These are phyloP conservation scores for Lagopus muta DNA, from an alignment of 2,113 vertebrate genomes.

Conservation along the genomic window DNA sequence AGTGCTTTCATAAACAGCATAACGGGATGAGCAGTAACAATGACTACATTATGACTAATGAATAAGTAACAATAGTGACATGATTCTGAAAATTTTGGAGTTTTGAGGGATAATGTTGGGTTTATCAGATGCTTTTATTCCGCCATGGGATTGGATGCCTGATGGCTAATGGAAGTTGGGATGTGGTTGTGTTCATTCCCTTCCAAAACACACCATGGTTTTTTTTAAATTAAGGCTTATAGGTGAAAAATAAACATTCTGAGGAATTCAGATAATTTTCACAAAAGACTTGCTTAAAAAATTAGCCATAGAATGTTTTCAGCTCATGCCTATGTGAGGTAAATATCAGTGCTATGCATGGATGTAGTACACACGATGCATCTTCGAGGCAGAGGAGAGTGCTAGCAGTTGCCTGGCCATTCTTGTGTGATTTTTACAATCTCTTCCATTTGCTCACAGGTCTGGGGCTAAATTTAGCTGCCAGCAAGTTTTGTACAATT, in stretches of 20 bases:
- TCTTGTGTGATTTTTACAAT: not conserved
- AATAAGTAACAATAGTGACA: not conserved
- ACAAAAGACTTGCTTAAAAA: not conserved
- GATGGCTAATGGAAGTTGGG: not conserved
- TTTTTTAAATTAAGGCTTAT: not conserved
- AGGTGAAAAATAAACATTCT: not conserved
- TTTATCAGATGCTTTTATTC: not conserved
- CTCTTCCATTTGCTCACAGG: not conserved
- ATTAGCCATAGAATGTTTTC: fast-evolving
- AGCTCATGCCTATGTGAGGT: not conserved
- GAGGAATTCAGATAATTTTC: not conserved
- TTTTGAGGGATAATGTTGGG: not conserved
- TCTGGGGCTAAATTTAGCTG: not conserved
- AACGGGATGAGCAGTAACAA: not conserved
- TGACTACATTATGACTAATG: not conserved
- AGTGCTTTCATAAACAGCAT: fast-evolving
- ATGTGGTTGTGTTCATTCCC: not conserved
- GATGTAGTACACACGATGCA: fast-evolving
- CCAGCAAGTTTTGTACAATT: not conserved
- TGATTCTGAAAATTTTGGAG: not conserved
- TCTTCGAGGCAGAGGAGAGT: not conserved
- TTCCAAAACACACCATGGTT: not conserved
- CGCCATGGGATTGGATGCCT: not conserved
- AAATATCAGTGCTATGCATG: not conserved
- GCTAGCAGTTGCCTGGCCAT: not conserved